Percentiles rank a stretch among this genome's conserved stretches.
phyloP scores from a whole-genome alignment of 1,140 invertebrate species.

The Tribolium madens region DNA sequence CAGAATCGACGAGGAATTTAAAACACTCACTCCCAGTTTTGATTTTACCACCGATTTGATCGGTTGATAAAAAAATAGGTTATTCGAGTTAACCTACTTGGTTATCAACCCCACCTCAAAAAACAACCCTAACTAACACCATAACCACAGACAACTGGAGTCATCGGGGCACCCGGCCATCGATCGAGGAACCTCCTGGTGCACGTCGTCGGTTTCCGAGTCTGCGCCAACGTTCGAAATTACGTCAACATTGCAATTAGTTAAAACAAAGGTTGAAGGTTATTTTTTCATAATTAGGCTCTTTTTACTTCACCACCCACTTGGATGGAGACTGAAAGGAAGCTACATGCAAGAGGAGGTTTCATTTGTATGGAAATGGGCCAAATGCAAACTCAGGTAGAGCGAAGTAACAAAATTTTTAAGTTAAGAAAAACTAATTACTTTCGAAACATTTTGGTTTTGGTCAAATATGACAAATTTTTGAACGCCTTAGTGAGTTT shows the following conservation, averaged over 20 bases:
- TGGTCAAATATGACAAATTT: too few relatives aligned
- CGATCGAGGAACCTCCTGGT: conserved; percentile 53
- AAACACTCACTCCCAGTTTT: neutral
- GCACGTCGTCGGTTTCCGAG: conserved; percentile 44
- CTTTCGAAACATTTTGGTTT: too few relatives aligned
- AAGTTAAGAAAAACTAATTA: too few relatives aligned
- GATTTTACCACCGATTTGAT: neutral
- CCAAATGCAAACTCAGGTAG: too few relatives aligned
- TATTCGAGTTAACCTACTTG: conserved; percentile 17
- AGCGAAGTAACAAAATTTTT: too few relatives aligned
- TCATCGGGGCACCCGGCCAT: conserved; percentile 51
- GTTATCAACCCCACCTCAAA: conserved; percentile 10
- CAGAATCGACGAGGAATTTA: neutral
- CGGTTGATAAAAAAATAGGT: conserved; percentile 21
- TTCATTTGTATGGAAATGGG: too few relatives aligned
- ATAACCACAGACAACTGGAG: conserved; percentile 56
- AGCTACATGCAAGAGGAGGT: too few relatives aligned
- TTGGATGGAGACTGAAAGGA: neutral
- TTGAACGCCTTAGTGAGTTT: too few relatives aligned
- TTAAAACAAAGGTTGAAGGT: conserved; percentile 9
- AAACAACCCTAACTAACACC: conserved; percentile 45
- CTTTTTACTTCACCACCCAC: neutral
- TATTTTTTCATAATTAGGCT: neutral
- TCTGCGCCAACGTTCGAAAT: conserved; percentile 49
- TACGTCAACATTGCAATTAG: conserved; percentile 54